phyloP scores from a whole-genome alignment of 2,888 invertebrate genomes.

The Drosophila longiperda region DNA sequence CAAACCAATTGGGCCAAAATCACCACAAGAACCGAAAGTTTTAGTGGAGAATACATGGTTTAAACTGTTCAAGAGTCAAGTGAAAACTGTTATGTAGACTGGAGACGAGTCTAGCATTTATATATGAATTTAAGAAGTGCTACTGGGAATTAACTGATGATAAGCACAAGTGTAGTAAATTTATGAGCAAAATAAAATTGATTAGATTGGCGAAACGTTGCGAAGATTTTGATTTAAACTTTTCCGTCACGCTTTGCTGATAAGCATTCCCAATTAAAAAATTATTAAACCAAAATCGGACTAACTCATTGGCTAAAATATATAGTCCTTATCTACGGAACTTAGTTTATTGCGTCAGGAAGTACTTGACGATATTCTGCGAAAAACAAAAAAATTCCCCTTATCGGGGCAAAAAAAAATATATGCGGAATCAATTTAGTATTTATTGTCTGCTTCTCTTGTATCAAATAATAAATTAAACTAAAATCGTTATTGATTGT shows the following conservation, averaged over 20 bases:
- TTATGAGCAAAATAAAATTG: too few relatives aligned
- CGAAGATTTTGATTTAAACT: not conserved
- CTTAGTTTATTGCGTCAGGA: too few relatives aligned
- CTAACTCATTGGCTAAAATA: not conserved
- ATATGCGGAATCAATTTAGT: not conserved
- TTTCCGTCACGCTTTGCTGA: not conserved
- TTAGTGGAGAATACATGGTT: slow-evolving; percentile 38
- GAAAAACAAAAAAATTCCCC: not conserved
- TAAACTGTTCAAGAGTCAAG: slow-evolving; percentile 1
- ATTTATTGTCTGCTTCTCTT: not conserved
- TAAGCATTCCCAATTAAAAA: not conserved
- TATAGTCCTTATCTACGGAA: not conserved
- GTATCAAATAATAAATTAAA: not conserved
- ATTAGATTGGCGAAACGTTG: too few relatives aligned
- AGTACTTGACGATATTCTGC: not conserved
- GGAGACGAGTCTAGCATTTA: not conserved
- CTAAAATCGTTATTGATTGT: too few relatives aligned
- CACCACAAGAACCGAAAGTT: slow-evolving; percentile 12
- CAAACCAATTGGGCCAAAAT: slow-evolving; percentile 43
- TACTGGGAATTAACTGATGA: too few relatives aligned
- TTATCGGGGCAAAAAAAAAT: accelerated
- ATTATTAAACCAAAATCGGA: too few relatives aligned
- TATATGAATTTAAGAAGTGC: too few relatives aligned
- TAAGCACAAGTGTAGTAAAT: too few relatives aligned
- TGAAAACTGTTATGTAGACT: not conserved